These are phyloP conservation scores for Etheostoma nigrum DNA, from an alignment of 2,797 vertebrate genomes.

Conservation along the genomic window DNA sequence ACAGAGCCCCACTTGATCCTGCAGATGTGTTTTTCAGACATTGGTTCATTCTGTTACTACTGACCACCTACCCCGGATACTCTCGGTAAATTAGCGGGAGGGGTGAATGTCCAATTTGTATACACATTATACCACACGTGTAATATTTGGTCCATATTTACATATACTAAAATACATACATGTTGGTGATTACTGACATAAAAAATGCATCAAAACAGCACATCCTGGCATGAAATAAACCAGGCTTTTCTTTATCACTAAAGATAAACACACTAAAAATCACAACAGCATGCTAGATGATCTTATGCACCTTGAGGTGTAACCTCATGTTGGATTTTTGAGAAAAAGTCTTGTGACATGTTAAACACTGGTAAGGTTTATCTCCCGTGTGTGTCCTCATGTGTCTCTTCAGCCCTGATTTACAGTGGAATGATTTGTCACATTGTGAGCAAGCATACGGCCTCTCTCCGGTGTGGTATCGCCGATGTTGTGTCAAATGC, in stretches of 20 bases:
- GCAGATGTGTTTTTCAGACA: too few species aligned
- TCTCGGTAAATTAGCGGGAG: too few species aligned
- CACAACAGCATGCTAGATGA: neutral
- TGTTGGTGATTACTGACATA: neutral
- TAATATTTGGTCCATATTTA: neutral
- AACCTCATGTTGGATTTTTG: constrained; percentile 9
- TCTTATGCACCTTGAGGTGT: constrained; percentile 29
- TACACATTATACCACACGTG: neutral
- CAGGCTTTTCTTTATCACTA: neutral
- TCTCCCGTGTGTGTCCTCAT: constrained; percentile 9
- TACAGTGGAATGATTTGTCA: too few species aligned
- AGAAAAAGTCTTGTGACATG: neutral
- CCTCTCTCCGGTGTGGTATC: constrained; percentile 19
- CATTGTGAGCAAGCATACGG: neutral
- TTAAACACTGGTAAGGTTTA: constrained; percentile 17
- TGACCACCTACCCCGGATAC: too few species aligned
- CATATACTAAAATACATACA: neutral
- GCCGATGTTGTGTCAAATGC: neutral
- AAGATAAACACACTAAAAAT: neutral
- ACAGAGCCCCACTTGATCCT: too few species aligned
- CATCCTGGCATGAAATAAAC: neutral
- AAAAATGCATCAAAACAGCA: neutral
- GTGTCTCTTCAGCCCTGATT: too few species aligned
- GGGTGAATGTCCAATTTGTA: too few species aligned
- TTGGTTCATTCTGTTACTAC: too few species aligned